Conservation (phyloP, 2,113 vertebrate species). For the Lagopus muta region DNA sequence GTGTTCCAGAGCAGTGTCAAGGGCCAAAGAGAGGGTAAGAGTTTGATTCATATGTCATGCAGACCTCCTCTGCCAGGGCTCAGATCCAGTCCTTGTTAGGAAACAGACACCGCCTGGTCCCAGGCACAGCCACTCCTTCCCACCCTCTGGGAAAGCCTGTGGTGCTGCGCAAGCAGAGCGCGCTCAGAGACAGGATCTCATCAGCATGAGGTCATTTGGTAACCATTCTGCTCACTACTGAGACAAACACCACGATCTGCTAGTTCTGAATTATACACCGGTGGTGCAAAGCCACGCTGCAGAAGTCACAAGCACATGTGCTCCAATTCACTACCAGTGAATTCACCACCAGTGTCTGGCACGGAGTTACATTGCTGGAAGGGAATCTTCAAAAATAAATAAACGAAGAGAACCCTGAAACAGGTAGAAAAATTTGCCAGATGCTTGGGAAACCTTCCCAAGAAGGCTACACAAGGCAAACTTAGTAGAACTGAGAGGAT, state of each 20-base stretch:
- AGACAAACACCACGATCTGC: fast-evolving
- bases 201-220: neutral
- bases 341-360: neutral
- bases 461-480: neutral
- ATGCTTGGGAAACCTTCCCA: neutral
- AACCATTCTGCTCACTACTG: neutral
- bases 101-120: neutral
- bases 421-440: neutral
- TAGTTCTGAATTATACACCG: neutral
- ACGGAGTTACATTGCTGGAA: fast-evolving
- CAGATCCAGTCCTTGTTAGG: constrained; percentile 60
- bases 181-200: neutral
- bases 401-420: neutral
- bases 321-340: neutral
- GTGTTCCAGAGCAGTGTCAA: constrained; percentile 17
- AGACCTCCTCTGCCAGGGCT: constrained; percentile 45
- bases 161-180: neutral
- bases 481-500: neutral
- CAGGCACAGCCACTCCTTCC: neutral
- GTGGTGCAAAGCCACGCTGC: neutral
- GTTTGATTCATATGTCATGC: neutral
- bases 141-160: neutral
- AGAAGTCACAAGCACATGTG: neutral
- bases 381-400: neutral
- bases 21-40: constrained; percentile 36